These are phyloP conservation scores for Eulithis testata DNA, from an alignment of 2,888 invertebrate genomes.

Conservation along the genomic window DNA sequence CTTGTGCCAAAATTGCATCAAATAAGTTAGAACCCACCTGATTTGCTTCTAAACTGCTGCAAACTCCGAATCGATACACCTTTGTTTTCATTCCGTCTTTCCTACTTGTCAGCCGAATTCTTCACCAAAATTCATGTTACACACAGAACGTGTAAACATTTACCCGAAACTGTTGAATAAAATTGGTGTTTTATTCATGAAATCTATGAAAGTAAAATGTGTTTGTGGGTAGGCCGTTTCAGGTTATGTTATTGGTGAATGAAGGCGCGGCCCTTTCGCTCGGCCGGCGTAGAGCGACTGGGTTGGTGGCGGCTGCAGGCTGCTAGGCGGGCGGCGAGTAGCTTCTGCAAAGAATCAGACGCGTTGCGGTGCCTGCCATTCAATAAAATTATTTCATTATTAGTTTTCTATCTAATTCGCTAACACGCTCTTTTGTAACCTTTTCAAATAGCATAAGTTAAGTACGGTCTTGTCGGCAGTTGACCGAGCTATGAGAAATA, in stretches of 20 bases:
- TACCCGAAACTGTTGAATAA: constrained; percentile 18
- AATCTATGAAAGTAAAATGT: constrained; percentile 40
- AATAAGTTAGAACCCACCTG: constrained; percentile 43
- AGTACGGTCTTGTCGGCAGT: too few species aligned
- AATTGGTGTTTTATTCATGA: constrained; percentile 32
- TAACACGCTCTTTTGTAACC: too few species aligned
- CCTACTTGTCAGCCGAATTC: constrained; percentile 51
- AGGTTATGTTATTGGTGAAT: constrained; percentile 71
- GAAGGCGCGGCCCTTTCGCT: constrained; percentile 69
- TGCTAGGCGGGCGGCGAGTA: constrained; percentile 66
- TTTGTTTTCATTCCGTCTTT: constrained; percentile 69
- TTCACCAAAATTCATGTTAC: constrained; percentile 34
- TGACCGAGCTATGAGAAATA: too few species aligned
- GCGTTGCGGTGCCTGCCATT: constrained; percentile 7
- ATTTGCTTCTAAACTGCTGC: constrained; percentile 56
- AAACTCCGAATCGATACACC: constrained; percentile 72
- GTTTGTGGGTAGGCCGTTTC: constrained; percentile 57
- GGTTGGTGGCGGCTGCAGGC: constrained; percentile 44
- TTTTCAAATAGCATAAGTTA: too few species aligned
- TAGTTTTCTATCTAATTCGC: too few species aligned
- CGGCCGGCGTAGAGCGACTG: constrained; percentile 73
- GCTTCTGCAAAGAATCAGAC: constrained; percentile 30
- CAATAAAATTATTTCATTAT: neutral
- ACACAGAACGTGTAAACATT: constrained; percentile 17
- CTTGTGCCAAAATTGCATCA: neutral